Evolutionary conservation across 2,113 vertebrate genomes (phyloP).

Genomic region (Tachycineta bicolor): DNA sequence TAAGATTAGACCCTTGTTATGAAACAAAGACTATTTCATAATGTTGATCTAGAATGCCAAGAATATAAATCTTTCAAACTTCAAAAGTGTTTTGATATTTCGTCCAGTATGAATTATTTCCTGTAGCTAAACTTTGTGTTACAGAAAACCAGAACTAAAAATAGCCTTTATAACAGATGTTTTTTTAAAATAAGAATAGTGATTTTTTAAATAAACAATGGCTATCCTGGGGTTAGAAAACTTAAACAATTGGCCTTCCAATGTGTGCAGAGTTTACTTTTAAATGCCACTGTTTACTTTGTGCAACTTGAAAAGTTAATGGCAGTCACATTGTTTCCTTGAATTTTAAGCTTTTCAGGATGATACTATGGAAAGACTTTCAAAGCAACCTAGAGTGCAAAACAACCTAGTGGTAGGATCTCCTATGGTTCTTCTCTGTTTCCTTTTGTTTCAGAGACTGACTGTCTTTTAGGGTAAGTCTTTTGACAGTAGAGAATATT

Average conservation of each 20-base stretch:
- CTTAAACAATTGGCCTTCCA: not conserved
- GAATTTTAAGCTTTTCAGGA: not conserved
- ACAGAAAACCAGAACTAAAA: not conserved
- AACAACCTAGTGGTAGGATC: not conserved
- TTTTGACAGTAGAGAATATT: not conserved
- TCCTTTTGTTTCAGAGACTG: not conserved
- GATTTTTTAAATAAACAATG: not conserved
- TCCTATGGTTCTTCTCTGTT: not conserved
- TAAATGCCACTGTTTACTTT: not conserved
- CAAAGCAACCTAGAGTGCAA: not conserved
- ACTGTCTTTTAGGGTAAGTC: not conserved
- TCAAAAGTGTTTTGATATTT: not conserved
- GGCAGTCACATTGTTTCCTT: not conserved
- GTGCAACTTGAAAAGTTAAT: not conserved
- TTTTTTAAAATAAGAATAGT: not conserved
- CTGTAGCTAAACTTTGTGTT: not conserved
- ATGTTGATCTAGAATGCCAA: not conserved
- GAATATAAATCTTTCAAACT: not conserved
- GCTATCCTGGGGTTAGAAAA: not conserved
- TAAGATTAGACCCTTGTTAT: constrained; percentile 30
- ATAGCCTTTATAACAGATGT: not conserved
- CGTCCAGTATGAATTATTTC: not conserved
- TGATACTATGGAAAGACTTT: not conserved
- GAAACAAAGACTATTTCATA: constrained; percentile 40
- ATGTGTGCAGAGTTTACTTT: not conserved